Percentiles rank a stretch among this genome's conserved stretches.
These are phyloP conservation scores for Xylophagus ater DNA, from an alignment of 2,888 invertebrate genomes.

Conservation along the genomic window DNA sequence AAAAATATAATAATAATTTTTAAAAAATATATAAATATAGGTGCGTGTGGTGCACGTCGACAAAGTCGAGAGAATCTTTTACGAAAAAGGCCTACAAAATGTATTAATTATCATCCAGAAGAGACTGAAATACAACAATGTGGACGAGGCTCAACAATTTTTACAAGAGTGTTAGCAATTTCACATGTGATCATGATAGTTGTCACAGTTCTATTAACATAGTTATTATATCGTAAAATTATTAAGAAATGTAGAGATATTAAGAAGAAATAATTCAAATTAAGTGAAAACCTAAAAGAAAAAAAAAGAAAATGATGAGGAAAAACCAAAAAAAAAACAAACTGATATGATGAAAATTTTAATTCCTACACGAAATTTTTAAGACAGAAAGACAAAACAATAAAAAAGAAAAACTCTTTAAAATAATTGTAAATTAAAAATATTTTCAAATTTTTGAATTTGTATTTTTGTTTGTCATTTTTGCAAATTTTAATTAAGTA, in stretches of 20 bases:
- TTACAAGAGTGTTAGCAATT: conserved; percentile 27
- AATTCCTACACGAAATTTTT: too few relatives aligned
- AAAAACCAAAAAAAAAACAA: too few relatives aligned
- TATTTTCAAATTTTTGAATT: neutral
- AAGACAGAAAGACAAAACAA: too few relatives aligned
- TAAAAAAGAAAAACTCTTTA: too few relatives aligned
- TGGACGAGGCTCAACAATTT: conserved; percentile 31
- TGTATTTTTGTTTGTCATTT: neutral
- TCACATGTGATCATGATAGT: conserved; percentile 32
- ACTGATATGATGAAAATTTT: too few relatives aligned
- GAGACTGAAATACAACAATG: conserved; percentile 45
- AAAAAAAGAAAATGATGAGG: too few relatives aligned
- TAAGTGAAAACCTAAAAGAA: neutral
- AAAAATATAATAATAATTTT: too few relatives aligned
- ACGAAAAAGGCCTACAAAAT: conserved; percentile 63
- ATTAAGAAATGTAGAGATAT: too few relatives aligned
- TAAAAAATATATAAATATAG: conserved; percentile 23
- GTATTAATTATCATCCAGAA: conserved; percentile 84
- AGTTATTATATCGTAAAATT: conserved; percentile 14
- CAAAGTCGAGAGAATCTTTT: conserved; percentile 54
- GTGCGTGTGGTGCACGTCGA: conserved; percentile 43
- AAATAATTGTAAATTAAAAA: too few relatives aligned
- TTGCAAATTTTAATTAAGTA: neutral
- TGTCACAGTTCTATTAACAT: conserved; percentile 29
- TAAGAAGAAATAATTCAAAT: too few relatives aligned